These are phyloP conservation scores for Xiphorhynchus erythropygius DNA, from an alignment of 2,797 vertebrate genomes.

Conservation along the genomic window DNA sequence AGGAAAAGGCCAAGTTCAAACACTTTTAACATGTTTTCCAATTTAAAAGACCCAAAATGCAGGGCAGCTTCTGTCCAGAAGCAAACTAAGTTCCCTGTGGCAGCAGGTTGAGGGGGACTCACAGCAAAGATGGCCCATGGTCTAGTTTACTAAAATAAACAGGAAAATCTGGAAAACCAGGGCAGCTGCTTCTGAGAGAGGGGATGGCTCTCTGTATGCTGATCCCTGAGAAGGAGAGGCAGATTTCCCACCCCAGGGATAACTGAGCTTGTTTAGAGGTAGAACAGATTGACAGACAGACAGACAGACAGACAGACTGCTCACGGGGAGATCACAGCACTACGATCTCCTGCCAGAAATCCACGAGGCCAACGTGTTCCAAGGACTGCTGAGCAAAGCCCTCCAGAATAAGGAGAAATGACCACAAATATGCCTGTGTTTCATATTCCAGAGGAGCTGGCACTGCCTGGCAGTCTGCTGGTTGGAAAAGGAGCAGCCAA, in stretches of 20 bases:
- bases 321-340: background rate
- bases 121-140: fast-evolving
- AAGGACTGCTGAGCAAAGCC: conserved; percentile 17
- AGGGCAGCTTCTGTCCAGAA: background rate
- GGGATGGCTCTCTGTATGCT: background rate
- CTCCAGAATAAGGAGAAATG: background rate
- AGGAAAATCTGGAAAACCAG: background rate
- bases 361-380: background rate
- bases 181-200: background rate
- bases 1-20: background rate
- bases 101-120: background rate
- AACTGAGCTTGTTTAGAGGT: background rate
- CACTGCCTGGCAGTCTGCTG: background rate
- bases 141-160: background rate
- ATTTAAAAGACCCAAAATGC: background rate
- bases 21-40: background rate
- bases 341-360: background rate
- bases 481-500: background rate
- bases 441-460: background rate
- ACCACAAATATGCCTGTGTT: conserved; percentile 26
- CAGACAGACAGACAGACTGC: background rate
- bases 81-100: background rate
- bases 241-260: background rate
- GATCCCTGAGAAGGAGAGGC: background rate
- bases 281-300: background rate